Conservation (phyloP, 2,888 invertebrate species). For the Cosmorhoe ocellata region DNA sequence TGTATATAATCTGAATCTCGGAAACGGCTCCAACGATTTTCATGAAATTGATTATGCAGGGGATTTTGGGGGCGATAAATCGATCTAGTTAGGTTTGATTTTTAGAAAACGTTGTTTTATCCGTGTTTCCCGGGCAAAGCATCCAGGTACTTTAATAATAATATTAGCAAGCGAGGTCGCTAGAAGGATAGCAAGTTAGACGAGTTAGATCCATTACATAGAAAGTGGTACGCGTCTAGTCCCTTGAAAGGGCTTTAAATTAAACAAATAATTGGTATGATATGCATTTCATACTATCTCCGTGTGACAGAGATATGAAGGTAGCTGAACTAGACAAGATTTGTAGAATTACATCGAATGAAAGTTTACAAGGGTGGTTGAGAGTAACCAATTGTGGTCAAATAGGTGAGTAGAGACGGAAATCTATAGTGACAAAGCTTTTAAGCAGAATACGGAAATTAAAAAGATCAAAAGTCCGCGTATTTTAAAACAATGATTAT, state of each 20-base stretch:
- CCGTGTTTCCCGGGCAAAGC: too few species aligned
- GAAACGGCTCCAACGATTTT: too few species aligned
- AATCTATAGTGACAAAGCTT: too few species aligned
- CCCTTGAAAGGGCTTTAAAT: conserved; percentile 47
- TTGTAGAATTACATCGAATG: neutral
- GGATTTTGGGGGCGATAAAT: too few species aligned
- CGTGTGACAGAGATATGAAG: conserved; percentile 17
- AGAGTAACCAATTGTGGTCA: conserved; percentile 4
- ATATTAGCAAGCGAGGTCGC: conserved; percentile 39
- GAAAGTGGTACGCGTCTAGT: conserved; percentile 36
- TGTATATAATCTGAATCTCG: too few species aligned
- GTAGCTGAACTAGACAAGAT: conserved; percentile 23
- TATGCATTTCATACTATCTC: conserved; percentile 31
- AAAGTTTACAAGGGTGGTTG: neutral
- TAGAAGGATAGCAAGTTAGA: conserved; percentile 53
- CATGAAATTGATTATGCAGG: too few species aligned
- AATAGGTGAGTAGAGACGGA: neutral
- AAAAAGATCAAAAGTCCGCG: too few species aligned
- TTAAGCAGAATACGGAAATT: too few species aligned
- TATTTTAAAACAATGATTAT: too few species aligned
- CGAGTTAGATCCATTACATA: conserved; percentile 46
- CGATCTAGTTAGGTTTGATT: too few species aligned
- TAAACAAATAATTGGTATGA: conserved; percentile 47
- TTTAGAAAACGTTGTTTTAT: too few species aligned
- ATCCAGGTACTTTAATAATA: too few species aligned